These are phyloP conservation scores for Trachelipus rathkii DNA, from an alignment of 1,140 invertebrate species.

Conservation along the genomic window DNA sequence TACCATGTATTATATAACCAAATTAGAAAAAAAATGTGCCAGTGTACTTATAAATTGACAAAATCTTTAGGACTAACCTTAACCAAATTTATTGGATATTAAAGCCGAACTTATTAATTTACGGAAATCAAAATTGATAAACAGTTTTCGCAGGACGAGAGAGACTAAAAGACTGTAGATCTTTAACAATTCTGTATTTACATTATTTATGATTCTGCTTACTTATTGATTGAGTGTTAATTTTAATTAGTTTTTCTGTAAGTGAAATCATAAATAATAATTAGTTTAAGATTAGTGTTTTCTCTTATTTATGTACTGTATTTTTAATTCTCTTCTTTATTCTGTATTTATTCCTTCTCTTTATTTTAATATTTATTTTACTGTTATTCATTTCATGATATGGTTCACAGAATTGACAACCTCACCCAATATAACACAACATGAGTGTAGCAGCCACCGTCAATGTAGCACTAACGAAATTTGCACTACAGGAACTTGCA, in stretches of 20 bases:
- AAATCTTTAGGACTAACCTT: too few relatives aligned
- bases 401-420: constrained; percentile 3
- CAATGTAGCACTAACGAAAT: constrained; percentile 47
- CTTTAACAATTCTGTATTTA: background rate
- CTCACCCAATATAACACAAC: background rate
- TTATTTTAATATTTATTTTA: background rate
- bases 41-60: too few relatives aligned
- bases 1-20: too few relatives aligned
- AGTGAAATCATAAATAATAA: background rate
- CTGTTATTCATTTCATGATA: background rate
- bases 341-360: too few relatives aligned
- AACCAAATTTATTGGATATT: too few relatives aligned
- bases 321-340: background rate
- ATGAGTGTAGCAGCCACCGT: constrained; percentile 46
- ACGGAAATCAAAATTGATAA: background rate
- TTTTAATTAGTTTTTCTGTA: background rate
- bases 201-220: background rate
- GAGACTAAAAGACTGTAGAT: background rate
- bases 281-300: background rate
- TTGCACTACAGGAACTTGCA: constrained; percentile 48
- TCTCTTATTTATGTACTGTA: background rate
- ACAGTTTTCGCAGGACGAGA: too few relatives aligned
- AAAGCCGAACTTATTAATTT: background rate
- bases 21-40: too few relatives aligned
- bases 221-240: background rate